phyloP scores from a whole-genome alignment of 23 tunicate species.

The Styela plicata region DNA sequence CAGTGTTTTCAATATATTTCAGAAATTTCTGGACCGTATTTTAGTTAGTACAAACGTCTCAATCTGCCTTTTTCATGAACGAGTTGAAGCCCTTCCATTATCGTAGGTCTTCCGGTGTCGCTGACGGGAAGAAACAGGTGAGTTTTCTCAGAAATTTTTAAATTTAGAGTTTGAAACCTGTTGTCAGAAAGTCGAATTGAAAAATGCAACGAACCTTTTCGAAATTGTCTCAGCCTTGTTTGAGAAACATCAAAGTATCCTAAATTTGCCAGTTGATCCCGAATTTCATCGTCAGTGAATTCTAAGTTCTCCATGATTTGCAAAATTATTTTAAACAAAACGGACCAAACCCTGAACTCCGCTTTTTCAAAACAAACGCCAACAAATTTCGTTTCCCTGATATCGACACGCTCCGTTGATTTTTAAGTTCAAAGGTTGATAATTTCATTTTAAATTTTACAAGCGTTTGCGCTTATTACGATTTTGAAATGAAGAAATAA shows the following conservation, averaged over 20 bases:
- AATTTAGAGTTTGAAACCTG: background rate
- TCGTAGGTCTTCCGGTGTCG: no score
- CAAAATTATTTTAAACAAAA: background rate
- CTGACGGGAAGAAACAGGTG: no score
- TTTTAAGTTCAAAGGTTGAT: background rate
- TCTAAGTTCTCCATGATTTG: constrained; percentile 58
- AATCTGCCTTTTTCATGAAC: no score
- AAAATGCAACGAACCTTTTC: constrained; percentile 38
- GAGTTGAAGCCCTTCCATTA: no score
- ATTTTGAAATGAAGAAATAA: no score
- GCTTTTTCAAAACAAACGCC: background rate
- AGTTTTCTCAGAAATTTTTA: background rate
- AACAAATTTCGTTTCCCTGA: background rate
- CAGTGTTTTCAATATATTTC: no score
- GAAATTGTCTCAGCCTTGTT: constrained; percentile 63
- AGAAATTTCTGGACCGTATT: no score
- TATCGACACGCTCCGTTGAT: background rate
- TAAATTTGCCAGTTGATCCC: constrained; percentile 61
- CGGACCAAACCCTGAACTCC: background rate
- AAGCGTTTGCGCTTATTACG: no score
- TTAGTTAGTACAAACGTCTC: no score
- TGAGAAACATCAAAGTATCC: constrained; percentile 81
- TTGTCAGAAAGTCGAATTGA: background rate
- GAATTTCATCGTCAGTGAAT: constrained; percentile 80
- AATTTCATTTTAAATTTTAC: no score